A percentile compares a stretch with the other conserved stretches of the same genome.
Conservation (phyloP, 2,797 vertebrate species). For the Falco cherrug region DNA sequence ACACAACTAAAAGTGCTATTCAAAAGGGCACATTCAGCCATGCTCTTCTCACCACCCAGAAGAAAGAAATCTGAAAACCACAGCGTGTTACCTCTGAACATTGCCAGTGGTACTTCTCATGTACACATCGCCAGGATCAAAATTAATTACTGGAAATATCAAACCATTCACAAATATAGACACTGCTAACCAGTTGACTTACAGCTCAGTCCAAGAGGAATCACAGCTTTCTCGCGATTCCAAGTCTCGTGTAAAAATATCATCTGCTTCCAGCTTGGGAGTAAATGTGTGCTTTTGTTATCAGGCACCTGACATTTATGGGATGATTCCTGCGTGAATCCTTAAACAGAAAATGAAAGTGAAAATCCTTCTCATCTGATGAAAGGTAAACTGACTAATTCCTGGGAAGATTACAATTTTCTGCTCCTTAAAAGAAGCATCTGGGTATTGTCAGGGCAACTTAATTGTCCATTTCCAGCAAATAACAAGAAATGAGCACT, state of each 20-base stretch:
- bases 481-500: background rate
- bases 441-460: background rate
- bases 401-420: slow-evolving; percentile 23
- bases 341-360: slow-evolving; percentile 47
- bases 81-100: background rate
- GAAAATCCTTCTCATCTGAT: slow-evolving; percentile 29
- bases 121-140: background rate
- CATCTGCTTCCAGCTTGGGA: background rate
- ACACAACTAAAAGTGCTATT: background rate
- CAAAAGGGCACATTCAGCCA: background rate
- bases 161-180: slow-evolving; percentile 27
- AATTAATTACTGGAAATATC: slow-evolving; percentile 45
- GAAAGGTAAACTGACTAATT: slow-evolving; percentile 46
- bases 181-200: background rate
- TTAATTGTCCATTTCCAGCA: background rate
- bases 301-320: slow-evolving; percentile 43
- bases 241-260: background rate
- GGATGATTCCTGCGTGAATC: slow-evolving; percentile 44
- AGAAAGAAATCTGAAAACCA: background rate
- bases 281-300: slow-evolving; percentile 40
- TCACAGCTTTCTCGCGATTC: background rate
- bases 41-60: background rate
- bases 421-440: background rate
- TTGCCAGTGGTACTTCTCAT: background rate
- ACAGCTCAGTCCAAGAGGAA: background rate